These are phyloP conservation scores for Caenorhabditis brenneri DNA, from an alignment of 1,140 invertebrate species.

Conservation along the genomic window DNA sequence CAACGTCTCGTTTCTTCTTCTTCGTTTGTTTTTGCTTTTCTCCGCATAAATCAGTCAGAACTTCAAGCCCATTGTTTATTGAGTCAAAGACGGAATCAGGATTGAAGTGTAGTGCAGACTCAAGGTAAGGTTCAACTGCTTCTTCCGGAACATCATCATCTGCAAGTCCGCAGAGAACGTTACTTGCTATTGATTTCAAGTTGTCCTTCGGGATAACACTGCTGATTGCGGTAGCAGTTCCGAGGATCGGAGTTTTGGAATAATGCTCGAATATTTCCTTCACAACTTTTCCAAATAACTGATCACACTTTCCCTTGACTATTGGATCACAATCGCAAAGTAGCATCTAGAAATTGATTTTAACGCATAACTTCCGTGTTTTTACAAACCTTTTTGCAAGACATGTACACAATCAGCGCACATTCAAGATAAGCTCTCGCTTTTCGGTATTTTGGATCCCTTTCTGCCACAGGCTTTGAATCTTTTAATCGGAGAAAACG, in stretches of 20 bases:
- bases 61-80: neutral
- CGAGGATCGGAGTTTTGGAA: neutral
- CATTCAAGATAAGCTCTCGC: conserved; percentile 23
- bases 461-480: neutral
- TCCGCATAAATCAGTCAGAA: neutral
- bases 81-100: neutral
- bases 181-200: neutral
- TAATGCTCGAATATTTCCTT: conserved; percentile 5
- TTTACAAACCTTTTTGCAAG: neutral
- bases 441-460: neutral
- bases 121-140: conserved; percentile 25
- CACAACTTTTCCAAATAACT: conserved; percentile 7
- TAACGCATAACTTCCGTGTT: neutral
- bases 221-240: conserved; percentile 4
- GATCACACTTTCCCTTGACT: neutral
- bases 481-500: neutral
- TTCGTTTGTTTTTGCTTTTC: neutral
- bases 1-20: neutral
- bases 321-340: neutral
- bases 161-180: neutral
- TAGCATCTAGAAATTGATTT: neutral
- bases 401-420: conserved; percentile 7
- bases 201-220: neutral
- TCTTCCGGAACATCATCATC: conserved; percentile 25
- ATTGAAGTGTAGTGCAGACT: conserved; percentile 12